phyloP scores from a whole-genome alignment of 2,113 vertebrate species.

The Pangasianodon gigas region DNA sequence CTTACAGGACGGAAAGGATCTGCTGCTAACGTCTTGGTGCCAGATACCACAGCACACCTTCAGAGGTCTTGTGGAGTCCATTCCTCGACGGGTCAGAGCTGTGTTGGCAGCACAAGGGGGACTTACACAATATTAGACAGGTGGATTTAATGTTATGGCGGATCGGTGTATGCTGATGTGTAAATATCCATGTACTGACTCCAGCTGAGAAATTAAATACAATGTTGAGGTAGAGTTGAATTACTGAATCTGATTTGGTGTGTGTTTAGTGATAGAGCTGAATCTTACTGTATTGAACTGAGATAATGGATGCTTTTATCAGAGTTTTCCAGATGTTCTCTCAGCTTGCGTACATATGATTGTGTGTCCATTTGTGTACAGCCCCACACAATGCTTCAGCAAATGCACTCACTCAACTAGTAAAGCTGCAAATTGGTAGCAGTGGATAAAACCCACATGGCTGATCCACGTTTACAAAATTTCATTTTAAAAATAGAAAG shows the following conservation, averaged over 20 bases:
- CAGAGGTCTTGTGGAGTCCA: too few relatives aligned
- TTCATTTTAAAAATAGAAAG: not conserved
- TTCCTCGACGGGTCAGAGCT: too few relatives aligned
- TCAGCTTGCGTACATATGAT: not conserved
- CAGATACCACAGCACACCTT: too few relatives aligned
- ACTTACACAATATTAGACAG: too few relatives aligned
- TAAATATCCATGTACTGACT: not conserved
- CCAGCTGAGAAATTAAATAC: not conserved
- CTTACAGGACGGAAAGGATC: too few relatives aligned
- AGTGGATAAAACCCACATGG: not conserved
- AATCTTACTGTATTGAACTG: not conserved
- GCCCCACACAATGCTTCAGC: not conserved
- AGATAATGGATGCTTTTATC: slow-evolving; percentile 20
- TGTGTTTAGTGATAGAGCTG: not conserved
- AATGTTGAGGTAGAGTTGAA: not conserved
- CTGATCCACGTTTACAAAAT: not conserved
- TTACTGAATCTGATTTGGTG: not conserved
- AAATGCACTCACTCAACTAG: not conserved
- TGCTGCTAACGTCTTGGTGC: too few relatives aligned
- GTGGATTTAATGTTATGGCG: too few relatives aligned
- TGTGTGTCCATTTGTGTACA: not conserved
- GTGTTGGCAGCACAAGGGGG: too few relatives aligned
- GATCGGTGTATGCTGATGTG: not conserved
- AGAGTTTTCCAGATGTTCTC: slow-evolving; percentile 11
- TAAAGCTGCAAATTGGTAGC: slow-evolving; percentile 14